Evolutionary conservation across 2,797 vertebrate genomes (phyloP).

Genomic region (Falco concolor): DNA sequence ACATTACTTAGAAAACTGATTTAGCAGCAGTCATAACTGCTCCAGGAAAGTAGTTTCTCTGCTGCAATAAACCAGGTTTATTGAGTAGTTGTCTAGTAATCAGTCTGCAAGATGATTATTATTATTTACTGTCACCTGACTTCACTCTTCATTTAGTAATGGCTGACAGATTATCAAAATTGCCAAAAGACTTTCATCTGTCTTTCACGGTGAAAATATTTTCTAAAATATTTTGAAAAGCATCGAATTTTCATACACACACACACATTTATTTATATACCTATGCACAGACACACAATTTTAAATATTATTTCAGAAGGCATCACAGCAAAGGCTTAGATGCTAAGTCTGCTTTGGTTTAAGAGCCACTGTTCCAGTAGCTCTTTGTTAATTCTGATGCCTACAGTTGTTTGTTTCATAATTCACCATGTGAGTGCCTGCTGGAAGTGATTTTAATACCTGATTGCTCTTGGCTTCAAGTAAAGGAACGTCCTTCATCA

Average conservation of each 20-base stretch:
- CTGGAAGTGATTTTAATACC: conserved; percentile 41
- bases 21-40: background rate
- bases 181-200: background rate
- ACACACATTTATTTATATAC: background rate
- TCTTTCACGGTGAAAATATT: background rate
- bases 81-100: conserved; percentile 49
- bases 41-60: conserved; percentile 21
- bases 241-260: background rate
- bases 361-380: background rate
- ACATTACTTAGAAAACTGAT: conserved; percentile 33
- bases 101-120: conserved; percentile 31
- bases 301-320: background rate
- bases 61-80: conserved; percentile 53
- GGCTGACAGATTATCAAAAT: background rate
- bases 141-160: conserved; percentile 13
- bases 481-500: conserved; percentile 47
- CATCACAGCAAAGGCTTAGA: background rate
- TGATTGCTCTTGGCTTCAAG: conserved; percentile 23
- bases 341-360: background rate
- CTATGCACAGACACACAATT: background rate
- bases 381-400: background rate
- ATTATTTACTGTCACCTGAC: conserved; percentile 47
- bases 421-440: background rate
- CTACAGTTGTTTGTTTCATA: background rate
- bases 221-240: conserved; percentile 2